Percentiles rank a stretch among this genome's conserved stretches.
Conservation (phyloP, 2,113 vertebrate species). For the Caretta caretta region DNA sequence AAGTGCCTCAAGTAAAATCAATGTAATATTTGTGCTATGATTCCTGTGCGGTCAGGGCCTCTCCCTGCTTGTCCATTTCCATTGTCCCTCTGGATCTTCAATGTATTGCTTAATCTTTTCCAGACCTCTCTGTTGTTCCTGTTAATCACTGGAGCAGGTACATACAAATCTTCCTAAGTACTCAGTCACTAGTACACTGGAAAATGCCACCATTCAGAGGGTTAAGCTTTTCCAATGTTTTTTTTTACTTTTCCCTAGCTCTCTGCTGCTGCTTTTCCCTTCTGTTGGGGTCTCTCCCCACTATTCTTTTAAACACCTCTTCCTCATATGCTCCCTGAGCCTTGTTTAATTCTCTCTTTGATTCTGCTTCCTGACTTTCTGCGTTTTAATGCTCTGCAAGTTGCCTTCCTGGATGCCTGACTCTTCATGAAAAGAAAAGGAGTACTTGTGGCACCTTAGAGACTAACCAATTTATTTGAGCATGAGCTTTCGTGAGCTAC, state of each 20-base stretch:
- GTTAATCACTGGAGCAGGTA: accelerated
- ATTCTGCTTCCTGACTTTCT: not conserved
- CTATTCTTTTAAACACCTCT: not conserved
- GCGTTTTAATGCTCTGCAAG: not conserved
- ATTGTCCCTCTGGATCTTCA: not conserved
- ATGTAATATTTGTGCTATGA: not conserved
- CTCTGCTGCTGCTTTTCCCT: accelerated
- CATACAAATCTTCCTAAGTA: accelerated
- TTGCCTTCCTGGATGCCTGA: not conserved
- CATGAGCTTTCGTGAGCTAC: too few species aligned
- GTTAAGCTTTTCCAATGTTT: accelerated
- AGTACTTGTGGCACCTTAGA: too few species aligned
- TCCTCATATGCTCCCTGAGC: too few species aligned
- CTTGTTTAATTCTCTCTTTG: not conserved
- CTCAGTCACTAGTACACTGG: accelerated
- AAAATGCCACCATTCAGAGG: not conserved
- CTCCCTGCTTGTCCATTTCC: not conserved
- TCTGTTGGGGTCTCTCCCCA: not conserved
- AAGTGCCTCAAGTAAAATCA: accelerated
- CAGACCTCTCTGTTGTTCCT: not conserved
- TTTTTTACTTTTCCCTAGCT: not conserved
- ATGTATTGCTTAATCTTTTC: not conserved
- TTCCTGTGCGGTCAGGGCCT: not conserved
- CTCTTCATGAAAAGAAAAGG: too few species aligned
- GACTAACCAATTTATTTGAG: too few species aligned